Conservation (phyloP, 2,797 vertebrate species). For the Eulemur mongoz region DNA sequence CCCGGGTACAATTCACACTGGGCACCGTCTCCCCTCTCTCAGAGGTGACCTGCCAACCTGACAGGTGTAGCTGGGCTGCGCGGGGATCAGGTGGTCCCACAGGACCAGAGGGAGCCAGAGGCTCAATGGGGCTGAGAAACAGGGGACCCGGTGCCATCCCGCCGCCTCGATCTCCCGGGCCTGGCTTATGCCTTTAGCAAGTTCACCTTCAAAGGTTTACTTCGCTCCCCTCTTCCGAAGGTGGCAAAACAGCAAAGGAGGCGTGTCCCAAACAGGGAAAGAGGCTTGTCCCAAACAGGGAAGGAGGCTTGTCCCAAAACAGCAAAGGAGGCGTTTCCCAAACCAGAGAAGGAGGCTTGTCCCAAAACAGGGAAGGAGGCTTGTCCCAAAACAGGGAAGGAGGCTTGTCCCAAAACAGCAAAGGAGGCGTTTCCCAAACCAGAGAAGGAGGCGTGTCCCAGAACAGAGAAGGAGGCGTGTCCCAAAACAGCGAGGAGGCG, state of each 20-base stretch:
- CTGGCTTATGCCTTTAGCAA: background rate
- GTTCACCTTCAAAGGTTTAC: background rate
- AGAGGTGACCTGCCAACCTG: background rate
- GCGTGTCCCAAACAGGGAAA: background rate
- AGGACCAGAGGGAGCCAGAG: background rate
- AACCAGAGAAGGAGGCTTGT: too few species aligned
- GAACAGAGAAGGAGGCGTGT: too few species aligned
- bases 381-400: too few species aligned
- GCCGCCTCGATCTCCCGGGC: background rate
- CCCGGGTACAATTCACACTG: background rate
- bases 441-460: too few species aligned
- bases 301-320: too few species aligned
- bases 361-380: too few species aligned
- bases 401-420: too few species aligned
- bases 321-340: too few species aligned
- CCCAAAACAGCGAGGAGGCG: background rate
- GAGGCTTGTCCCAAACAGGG: background rate
- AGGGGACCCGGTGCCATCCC: accelerated
- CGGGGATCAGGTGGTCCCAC: accelerated
- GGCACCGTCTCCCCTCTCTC: background rate
- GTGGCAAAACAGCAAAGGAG: background rate
- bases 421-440: too few species aligned
- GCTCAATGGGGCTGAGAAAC: background rate
- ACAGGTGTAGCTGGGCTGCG: background rate
- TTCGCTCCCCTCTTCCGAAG: too few species aligned